Percentiles rank a stretch among this genome's conserved stretches.
These are phyloP conservation scores for Fragum sueziense DNA, from an alignment of 2,888 invertebrate genomes.

Conservation along the genomic window DNA sequence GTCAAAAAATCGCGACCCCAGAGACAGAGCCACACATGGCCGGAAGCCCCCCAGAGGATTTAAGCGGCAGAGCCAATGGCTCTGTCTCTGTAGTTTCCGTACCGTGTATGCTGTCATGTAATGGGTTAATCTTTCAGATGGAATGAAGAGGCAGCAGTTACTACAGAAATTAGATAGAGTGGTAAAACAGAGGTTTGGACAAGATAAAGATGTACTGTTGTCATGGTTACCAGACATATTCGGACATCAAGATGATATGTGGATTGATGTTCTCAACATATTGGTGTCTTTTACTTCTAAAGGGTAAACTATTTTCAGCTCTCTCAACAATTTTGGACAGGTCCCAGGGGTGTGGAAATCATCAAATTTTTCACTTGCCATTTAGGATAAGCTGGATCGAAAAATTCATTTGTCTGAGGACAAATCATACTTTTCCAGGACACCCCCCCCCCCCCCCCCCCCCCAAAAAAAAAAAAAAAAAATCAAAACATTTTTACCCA, in stretches of 20 bases:
- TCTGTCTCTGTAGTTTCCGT: no score
- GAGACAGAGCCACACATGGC: no score
- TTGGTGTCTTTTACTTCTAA: not conserved
- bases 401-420: not conserved
- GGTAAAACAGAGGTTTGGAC: conserved; percentile 11
- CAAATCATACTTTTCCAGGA: not conserved
- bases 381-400: not conserved
- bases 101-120: not conserved
- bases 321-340: not conserved
- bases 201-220: conserved; percentile 26
- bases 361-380: not conserved
- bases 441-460: no score
- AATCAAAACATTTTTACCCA: not conserved
- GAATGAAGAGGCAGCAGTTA: not conserved
- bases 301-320: not conserved
- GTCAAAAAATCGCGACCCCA: no score
- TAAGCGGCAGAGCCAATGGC: no score
- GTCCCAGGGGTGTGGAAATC: not conserved
- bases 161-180: conserved; percentile 20
- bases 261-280: conserved; percentile 60
- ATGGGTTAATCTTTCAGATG: not conserved
- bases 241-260: conserved; percentile 72
- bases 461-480: no score
- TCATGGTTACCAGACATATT: conserved; percentile 67
- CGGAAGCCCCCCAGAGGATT: no score